These are phyloP conservation scores for Ictidomys tridecemlineatus DNA, from an alignment of 2,113 vertebrate genomes.

Conservation along the genomic window DNA sequence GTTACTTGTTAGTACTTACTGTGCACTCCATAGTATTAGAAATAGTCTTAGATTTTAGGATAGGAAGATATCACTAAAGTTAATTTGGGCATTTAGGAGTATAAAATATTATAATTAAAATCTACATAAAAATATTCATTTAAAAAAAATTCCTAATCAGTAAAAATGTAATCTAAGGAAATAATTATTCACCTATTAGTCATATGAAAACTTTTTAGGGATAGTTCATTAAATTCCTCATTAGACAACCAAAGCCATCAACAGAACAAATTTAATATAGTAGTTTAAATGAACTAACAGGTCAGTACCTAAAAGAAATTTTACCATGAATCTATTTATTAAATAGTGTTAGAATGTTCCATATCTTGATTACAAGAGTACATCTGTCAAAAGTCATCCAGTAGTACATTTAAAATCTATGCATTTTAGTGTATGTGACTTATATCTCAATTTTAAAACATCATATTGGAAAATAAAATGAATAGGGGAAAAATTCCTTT, in stretches of 20 bases:
- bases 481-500: neutral
- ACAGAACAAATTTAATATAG: neutral
- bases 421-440: neutral
- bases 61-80: neutral
- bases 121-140: neutral
- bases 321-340: neutral
- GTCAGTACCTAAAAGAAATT: neutral
- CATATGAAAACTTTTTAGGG: neutral
- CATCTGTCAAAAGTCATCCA: neutral
- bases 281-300: neutral
- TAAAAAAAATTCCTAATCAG: conserved; percentile 30
- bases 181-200: neutral
- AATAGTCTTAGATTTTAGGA: conserved; percentile 14
- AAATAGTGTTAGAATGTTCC: neutral
- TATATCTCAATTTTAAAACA: neutral
- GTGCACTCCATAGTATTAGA: neutral
- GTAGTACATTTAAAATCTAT: neutral
- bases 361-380: neutral
- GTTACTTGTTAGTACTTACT: neutral
- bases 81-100: neutral
- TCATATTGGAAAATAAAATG: neutral
- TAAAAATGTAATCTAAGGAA: neutral
- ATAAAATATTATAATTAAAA: conserved; percentile 14
- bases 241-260: neutral
- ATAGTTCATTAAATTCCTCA: conserved; percentile 15